Percentiles rank a stretch among this genome's conserved stretches.
phyloP scores from a whole-genome alignment of 2,113 vertebrate species.

The Cyprinodon variegatus region DNA sequence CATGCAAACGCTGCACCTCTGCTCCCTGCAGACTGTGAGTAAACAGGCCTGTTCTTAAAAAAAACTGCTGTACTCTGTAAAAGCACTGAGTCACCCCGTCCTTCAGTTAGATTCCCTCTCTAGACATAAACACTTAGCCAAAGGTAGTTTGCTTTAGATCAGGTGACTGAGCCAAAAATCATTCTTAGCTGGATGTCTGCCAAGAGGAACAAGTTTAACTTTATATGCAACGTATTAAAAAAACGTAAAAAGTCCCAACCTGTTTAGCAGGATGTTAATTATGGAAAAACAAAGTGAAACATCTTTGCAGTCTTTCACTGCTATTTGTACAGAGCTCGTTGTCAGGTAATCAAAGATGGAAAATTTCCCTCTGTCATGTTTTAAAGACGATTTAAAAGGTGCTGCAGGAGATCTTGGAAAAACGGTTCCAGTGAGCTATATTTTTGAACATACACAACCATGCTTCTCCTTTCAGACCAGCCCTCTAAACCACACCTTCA shows the following conservation, averaged over 20 bases:
- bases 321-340: not conserved
- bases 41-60: slow-evolving; percentile 23
- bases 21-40: slow-evolving; percentile 5
- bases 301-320: not conserved
- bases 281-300: slow-evolving; percentile 1
- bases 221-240: not conserved
- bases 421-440: too few species aligned
- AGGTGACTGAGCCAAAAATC: not conserved
- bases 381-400: too few species aligned
- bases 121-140: not conserved
- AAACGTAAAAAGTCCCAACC: not conserved
- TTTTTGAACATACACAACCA: too few species aligned
- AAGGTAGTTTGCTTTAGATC: not conserved
- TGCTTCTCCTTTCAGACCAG: too few species aligned
- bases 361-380: not conserved
- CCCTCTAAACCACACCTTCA: too few species aligned
- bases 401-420: too few species aligned
- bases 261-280: slow-evolving; percentile 1
- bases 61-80: slow-evolving; percentile 22
- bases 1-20: slow-evolving; percentile 8
- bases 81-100: slow-evolving; percentile 7
- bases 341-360: not conserved
- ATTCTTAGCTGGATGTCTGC: not conserved
- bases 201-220: not conserved
- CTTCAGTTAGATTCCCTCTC: slow-evolving; percentile 17